Evolutionary conservation across 2,113 vertebrate genomes (phyloP).

Genomic region (Oriolus oriolus): DNA sequence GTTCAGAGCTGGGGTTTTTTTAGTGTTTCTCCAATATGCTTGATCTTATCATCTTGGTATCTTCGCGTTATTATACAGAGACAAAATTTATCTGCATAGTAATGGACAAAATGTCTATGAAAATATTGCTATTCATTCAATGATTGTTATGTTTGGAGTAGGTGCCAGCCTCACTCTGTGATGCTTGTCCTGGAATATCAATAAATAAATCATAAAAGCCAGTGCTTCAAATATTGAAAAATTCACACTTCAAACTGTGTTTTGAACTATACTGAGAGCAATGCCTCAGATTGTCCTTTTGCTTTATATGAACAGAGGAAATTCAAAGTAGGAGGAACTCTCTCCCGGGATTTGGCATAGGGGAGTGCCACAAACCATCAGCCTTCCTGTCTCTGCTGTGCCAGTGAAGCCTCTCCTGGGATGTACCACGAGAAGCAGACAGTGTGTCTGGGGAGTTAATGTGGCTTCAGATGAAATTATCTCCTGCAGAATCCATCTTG

Average conservation of each 20-base stretch:
- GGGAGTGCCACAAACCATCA: conserved; percentile 52
- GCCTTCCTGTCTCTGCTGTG: conserved; percentile 35
- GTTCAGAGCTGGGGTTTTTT: neutral
- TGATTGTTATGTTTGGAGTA: conserved; percentile 18
- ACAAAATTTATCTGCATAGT: neutral
- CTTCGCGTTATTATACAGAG: neutral
- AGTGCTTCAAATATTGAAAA: conserved; percentile 64
- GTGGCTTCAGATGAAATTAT: conserved; percentile 41
- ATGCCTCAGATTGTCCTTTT: conserved; percentile 56
- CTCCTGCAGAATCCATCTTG: neutral
- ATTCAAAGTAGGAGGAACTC: conserved; percentile 53
- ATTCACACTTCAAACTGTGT: conserved; percentile 64
- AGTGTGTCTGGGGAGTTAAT: conserved; percentile 33
- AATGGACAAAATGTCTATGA: neutral
- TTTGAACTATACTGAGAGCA: conserved; percentile 55
- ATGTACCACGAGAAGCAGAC: conserved; percentile 20
- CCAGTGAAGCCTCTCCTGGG: conserved; percentile 39
- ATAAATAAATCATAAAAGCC: conserved; percentile 69
- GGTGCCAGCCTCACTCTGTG: neutral
- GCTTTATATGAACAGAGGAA: conserved; percentile 49
- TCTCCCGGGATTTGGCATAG: conserved; percentile 19
- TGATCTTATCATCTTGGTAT: neutral
- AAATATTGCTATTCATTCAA: neutral
- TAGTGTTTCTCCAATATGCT: neutral
- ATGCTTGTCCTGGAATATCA: conserved; percentile 55